Base-by-base conservation (phyloP, 2,888 invertebrate genomes). In the Steinernema scapterisci region DNA sequence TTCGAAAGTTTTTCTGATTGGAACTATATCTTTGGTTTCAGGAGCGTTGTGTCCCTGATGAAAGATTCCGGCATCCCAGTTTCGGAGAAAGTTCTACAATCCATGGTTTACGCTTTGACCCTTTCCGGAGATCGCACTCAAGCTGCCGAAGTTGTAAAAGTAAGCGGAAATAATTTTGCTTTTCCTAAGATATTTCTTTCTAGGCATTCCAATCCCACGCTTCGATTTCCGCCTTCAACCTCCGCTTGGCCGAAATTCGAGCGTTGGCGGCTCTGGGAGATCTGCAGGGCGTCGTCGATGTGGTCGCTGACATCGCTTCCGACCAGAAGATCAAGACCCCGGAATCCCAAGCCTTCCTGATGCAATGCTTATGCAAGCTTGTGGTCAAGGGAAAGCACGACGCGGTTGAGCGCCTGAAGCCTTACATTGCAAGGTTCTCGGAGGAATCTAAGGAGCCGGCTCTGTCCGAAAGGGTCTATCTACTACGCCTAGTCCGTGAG, bases 31-130 rank as follows among this genome's bases (percentile, higher is more conserved):
- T 9, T 38, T 3, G 38, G 3, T 48, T 63, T 63, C 13, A 63
- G 63, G 19, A 63, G 63, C 31, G 38, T 63, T 5, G 27, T 63
- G 3, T 25, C 27, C 3, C 19, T 63, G 31, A 63, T 63, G 63
- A 63, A 31, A 31, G 63, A 63, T 31, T 63, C 63, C 13, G 38
- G 38, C 2, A 31, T 63, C 16, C 63, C 63, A 3, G 63, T 63
- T 13, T 27, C 63, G 13, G 63, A 63, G 38, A 63, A 63, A 31
- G 63, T 25, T 16, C n/a, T 63, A 31, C 63, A 63, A 11, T 9
- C 63, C 25, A 63, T 63, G 63, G 19, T 63, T 63, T 63, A 63
- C 19, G 63, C 63, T 13, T n/a, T 63, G 38, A 63, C 63, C 27
- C 11, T 27, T 13, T 27, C 23, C 9, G 63, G 63, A 27, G 63